Base-by-base conservation (phyloP, 2,888 invertebrate species). In the Harpalus rufipes region DNA sequence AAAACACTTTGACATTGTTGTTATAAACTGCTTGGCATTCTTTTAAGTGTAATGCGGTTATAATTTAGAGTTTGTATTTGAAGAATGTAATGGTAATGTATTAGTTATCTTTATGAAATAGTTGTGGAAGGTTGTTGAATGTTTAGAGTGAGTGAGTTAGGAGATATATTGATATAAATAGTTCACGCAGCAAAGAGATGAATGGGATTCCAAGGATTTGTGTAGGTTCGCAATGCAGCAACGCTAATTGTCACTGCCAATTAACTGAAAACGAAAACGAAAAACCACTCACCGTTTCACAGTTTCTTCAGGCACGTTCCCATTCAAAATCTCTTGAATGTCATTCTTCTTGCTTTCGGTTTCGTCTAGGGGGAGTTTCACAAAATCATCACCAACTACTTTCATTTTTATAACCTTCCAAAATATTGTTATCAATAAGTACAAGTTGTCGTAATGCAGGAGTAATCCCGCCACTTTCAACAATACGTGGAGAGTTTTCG, bases 241-340 rank as follows among this genome's bases (percentile, higher is more conserved):
- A 58, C 61, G n/a, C 59, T 78, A 78, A 78, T 78, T 78, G 59
- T 59, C 56, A 25, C 44, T 61, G 63, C 56, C 61, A 80, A 61
- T 80, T 80, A 80, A 78, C 59, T 58, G 58, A 78, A 74, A 80
- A 61, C 59, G 44, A 78, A 78, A 78, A 78, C 25, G 16, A 58
- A 78, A n/a, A 59, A 32, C 79, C 83, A 68, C 80, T 80, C 65
- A 85, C 85, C 85, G 56, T 85, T 85, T 85, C 12, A 85, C 7
- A 58, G 85, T 85, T 56, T 87, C 87, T 80, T 86, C 87, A 68
- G 87, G 87, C 32, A 88, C 88, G 85, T 88, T 88, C 63, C 89
- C 88, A 86, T 88, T 88, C 79, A 89, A 87, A 65, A 89, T 89
- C 84, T 89, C 88, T 87, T 89, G 89, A 79, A 89, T 89, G 61